Evolutionary conservation across 2,797 vertebrate genomes (phyloP), one percentile per base, ranked within the genome.

Genomic region (Ceyx erithaca): DNA sequence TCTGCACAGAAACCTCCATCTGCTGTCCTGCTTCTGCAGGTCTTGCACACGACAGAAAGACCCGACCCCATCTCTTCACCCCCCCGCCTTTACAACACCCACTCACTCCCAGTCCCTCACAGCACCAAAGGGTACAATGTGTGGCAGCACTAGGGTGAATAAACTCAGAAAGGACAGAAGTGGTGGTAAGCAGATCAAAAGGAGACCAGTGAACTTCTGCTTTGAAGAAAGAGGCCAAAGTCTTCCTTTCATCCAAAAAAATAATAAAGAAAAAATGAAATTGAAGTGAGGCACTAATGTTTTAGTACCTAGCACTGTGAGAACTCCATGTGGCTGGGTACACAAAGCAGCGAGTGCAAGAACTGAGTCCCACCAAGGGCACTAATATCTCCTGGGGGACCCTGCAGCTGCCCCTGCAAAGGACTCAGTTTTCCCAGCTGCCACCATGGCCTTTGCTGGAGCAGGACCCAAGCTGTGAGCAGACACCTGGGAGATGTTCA

Each of bases 161-260:
- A 30, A 93, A 33, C 45, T 70, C 73, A 41, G 6, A 68, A 46
- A 40, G 35, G 41, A 59, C 55, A 49, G 31, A 55, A 79, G n/a
- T 1, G 10, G 6, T 46, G 54, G 3, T 9, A 85, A 28, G 12
- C 61, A 18, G 59, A 76, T 12, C 31, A 68, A 45, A 69, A 46
- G 35, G 11, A 70, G 41, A 14, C 33, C 40, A 76, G 9, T 3
- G 22, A 75, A 46, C 11, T 48, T 20, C 35, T 69, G 70, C 66
- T 78, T 52, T 79, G 58, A 71, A 76, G 67, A n/a, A 59, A 85
- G n/a, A 81, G 26, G 14, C 20, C 62, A 41, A 61, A 78, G 40
- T 20, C 14, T 72, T 5, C 10, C 14, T 89, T 64, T 64, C 15
- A 46, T 8, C 15, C 10, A 6, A 30, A 49, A 49, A 51, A 26